Evolutionary conservation across 2,888 invertebrate species (phyloP).

Genomic region (Ichneumoninae sp.): DNA sequence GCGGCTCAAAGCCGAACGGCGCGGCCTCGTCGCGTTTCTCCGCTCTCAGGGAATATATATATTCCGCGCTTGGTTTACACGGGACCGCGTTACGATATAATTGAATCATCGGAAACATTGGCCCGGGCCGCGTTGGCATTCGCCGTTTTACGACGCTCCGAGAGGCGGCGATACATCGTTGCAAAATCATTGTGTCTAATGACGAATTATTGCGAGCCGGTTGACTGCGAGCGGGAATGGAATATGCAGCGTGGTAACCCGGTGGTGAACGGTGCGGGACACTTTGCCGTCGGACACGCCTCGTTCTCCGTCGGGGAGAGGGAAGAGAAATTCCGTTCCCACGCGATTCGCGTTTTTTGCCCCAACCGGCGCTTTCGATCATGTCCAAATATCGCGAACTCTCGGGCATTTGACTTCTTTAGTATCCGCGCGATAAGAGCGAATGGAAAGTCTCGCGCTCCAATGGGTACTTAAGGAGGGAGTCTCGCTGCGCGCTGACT

Average conservation of each 20-base stretch:
- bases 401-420: background rate
- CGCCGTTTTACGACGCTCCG: background rate
- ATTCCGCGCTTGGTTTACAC: background rate
- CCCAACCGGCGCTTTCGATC: constrained; percentile 24
- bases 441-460: constrained; percentile 11
- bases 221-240: background rate
- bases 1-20: constrained; percentile 5
- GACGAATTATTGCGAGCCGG: background rate
- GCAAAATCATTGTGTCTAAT: background rate
- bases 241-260: constrained; percentile 10
- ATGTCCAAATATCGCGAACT: constrained; percentile 19
- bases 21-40: constrained; percentile 9
- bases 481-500: too few relatives aligned
- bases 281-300: constrained; percentile 42
- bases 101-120: background rate
- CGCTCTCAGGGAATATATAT: background rate
- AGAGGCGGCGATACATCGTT: background rate
- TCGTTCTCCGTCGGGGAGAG: constrained; percentile 24
- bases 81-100: background rate
- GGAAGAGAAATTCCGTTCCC: constrained; percentile 54
- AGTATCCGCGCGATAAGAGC: background rate
- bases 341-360: constrained; percentile 32
- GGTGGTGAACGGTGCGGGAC: constrained; percentile 31
- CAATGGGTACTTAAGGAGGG: background rate
- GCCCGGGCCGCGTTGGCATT: background rate